Conservation (phyloP, 1,140 invertebrate genomes). For the Ruditapes philippinarum region DNA sequence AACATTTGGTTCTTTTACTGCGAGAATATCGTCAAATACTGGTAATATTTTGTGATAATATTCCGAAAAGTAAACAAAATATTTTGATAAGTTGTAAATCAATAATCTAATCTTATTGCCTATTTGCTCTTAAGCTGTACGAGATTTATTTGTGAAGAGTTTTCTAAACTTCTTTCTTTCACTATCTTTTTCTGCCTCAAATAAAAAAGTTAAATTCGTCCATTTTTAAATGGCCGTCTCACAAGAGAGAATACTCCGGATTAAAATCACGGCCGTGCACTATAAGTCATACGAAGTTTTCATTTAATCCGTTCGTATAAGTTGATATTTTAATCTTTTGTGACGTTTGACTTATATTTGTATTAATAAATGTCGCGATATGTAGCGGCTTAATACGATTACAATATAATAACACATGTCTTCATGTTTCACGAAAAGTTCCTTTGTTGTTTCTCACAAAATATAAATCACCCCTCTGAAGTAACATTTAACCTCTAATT, state of each 20-base stretch:
- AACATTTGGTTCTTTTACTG: neutral
- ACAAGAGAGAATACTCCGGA: neutral
- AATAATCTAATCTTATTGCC: constrained; percentile 34
- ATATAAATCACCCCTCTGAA: neutral
- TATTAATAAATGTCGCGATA: neutral
- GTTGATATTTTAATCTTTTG: neutral
- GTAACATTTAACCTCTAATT: neutral
- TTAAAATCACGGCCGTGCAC: neutral
- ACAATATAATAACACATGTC: neutral
- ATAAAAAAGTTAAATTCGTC: neutral
- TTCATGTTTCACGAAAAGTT: neutral
- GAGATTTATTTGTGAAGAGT: neutral
- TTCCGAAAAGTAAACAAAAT: constrained; percentile 51
- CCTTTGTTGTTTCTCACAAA: neutral
- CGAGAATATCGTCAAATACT: neutral
- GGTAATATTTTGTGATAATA: constrained; percentile 30
- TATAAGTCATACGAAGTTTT: neutral
- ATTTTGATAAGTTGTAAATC: constrained; percentile 60
- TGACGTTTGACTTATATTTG: neutral
- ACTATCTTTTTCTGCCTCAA: neutral
- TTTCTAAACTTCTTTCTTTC: neutral
- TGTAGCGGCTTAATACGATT: neutral
- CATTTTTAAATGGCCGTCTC: neutral
- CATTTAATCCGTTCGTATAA: neutral
- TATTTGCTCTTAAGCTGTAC: constrained; percentile 40